A percentile compares a stretch with the other conserved stretches of the same genome.
Conservation (phyloP, 2,797 vertebrate species). For the Balearica regulorum region DNA sequence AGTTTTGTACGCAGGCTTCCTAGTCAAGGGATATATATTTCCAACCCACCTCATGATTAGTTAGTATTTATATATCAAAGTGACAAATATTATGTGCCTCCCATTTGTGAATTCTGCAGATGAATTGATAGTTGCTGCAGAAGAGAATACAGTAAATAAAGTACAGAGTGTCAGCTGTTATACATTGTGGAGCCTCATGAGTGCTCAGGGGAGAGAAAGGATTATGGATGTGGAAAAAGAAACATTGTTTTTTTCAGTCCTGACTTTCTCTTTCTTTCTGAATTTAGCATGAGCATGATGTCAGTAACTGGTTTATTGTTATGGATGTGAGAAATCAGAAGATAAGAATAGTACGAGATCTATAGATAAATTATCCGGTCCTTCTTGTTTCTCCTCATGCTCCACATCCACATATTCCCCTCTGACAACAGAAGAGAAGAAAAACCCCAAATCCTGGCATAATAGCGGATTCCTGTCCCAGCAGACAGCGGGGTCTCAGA, state of each 20-base stretch:
- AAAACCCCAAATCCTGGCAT: not conserved
- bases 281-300: not conserved
- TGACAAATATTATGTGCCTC: not conserved
- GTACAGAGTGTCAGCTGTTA: not conserved
- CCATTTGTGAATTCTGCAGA: not conserved
- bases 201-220: not conserved
- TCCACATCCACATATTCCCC: not conserved
- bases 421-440: not conserved
- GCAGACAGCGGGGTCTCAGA: not conserved
- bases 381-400: not conserved
- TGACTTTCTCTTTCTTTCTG: not conserved
- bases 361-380: not conserved
- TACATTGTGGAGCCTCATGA: not conserved
- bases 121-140: not conserved
- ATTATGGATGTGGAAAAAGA: not conserved
- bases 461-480: not conserved
- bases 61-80: not conserved
- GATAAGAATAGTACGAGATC: not conserved
- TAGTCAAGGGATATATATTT: not conserved
- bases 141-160: not conserved
- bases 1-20: not conserved
- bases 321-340: not conserved
- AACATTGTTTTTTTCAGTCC: not conserved
- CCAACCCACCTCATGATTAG: not conserved
- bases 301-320: not conserved